These are phyloP conservation scores for Diadophis punctatus DNA, from an alignment of 2,113 vertebrate genomes.

Conservation along the genomic window DNA sequence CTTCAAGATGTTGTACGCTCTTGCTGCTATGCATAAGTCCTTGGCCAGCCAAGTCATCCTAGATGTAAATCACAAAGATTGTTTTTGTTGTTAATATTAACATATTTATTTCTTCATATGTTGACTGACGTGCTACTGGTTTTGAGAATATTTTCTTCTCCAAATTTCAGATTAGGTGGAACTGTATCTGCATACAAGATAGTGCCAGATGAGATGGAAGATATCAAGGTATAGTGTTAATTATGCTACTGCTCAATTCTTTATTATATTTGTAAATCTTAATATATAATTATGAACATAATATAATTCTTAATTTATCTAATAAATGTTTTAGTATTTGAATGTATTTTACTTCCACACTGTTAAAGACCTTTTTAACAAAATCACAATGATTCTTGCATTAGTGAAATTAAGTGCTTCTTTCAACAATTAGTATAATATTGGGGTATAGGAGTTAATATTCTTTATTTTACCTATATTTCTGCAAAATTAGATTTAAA, in stretches of 20 bases:
- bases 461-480: neutral
- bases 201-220: conserved; percentile 97
- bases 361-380: neutral
- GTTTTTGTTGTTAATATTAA: neutral
- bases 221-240: conserved; percentile 91
- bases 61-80: neutral
- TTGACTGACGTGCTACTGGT: conserved; percentile 35
- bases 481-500: neutral
- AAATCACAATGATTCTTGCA: conserved; percentile 7
- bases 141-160: conserved; percentile 67
- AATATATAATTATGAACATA: neutral
- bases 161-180: conserved; percentile 89
- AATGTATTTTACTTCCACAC: neutral
- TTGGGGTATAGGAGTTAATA: neutral
- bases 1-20: neutral
- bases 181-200: conserved; percentile 98
- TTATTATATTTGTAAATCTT: conserved; percentile 4
- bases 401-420: neutral
- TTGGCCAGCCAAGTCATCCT: neutral
- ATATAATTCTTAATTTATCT: neutral
- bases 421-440: conserved; percentile 19
- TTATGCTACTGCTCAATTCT: conserved; percentile 43
- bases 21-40: neutral
- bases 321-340: conserved; percentile 28
- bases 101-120: conserved; percentile 7